phyloP scores from a whole-genome alignment of 2,113 vertebrate species.

The Girardinichthys multiradiatus region DNA sequence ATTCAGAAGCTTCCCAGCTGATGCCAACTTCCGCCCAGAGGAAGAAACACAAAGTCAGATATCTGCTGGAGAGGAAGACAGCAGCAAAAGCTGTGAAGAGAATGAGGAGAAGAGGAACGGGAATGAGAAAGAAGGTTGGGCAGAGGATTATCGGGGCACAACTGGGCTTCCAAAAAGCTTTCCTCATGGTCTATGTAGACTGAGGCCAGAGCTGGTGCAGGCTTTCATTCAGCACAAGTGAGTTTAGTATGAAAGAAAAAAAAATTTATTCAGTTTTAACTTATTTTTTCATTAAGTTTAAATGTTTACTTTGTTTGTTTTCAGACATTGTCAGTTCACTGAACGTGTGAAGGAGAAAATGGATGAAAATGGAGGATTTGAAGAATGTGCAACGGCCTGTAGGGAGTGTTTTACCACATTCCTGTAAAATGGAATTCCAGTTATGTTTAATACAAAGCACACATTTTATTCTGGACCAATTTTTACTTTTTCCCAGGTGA shows the following conservation, averaged over 20 bases:
- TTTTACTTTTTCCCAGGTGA: constrained; percentile 62
- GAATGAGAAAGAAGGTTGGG: constrained; percentile 55
- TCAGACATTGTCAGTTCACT: constrained; percentile 79
- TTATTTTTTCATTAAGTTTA: not conserved
- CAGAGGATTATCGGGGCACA: constrained; percentile 57
- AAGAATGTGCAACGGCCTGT: constrained; percentile 75
- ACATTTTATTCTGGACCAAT: not conserved
- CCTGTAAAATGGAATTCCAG: not conserved
- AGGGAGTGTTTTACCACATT: constrained; percentile 28
- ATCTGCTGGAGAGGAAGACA: constrained; percentile 27
- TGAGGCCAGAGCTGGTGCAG: constrained; percentile 81
- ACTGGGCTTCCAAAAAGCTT: constrained; percentile 70
- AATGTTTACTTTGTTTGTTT: constrained; percentile 3
- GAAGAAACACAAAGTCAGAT: constrained; percentile 38
- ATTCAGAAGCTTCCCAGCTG: constrained; percentile 80
- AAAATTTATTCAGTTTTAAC: not conserved
- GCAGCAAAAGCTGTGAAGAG: constrained; percentile 30
- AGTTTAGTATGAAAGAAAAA: constrained; percentile 42
- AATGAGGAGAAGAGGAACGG: constrained; percentile 28
- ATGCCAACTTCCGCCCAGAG: constrained; percentile 79
- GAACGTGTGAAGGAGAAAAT: constrained; percentile 71
- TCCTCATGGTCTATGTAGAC: constrained; percentile 78
- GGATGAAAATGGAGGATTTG: constrained; percentile 74
- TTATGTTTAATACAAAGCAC: not conserved
- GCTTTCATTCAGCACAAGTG: constrained; percentile 84